These are phyloP conservation scores for Nematolebias whitei DNA, from an alignment of 2,113 vertebrate genomes.

Conservation along the genomic window DNA sequence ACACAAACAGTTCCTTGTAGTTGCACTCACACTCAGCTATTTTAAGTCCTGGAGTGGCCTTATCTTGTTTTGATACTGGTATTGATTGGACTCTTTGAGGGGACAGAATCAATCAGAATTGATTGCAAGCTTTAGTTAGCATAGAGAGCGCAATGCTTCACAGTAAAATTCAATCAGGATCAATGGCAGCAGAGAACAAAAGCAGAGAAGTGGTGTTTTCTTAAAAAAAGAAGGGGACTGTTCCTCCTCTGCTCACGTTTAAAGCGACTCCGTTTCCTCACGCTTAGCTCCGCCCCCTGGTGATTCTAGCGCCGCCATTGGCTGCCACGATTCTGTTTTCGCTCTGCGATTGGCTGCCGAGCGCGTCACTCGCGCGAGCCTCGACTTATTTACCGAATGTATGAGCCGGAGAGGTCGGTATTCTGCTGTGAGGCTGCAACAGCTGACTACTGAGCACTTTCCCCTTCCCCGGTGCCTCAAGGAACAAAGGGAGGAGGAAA, in stretches of 20 bases:
- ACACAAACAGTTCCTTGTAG: neutral
- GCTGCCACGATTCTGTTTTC: conserved; percentile 60
- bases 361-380: conserved; percentile 55
- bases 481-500: conserved; percentile 73
- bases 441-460: conserved; percentile 69
- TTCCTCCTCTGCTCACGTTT: conserved; percentile 64
- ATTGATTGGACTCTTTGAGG: conserved; percentile 27
- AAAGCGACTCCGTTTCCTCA: conserved; percentile 15
- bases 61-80: neutral
- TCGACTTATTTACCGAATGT: conserved; percentile 77
- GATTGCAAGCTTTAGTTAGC: conserved; percentile 17
- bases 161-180: conserved; percentile 51
- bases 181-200: conserved; percentile 64
- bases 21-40: conserved; percentile 10
- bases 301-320: conserved; percentile 43
- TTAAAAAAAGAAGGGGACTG: conserved; percentile 36
- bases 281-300: conserved; percentile 32
- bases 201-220: conserved; percentile 67
- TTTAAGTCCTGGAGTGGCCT: neutral
- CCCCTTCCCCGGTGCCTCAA: conserved; percentile 61
- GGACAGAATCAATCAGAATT: neutral
- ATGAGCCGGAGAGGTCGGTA: conserved; percentile 49
- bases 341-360: conserved; percentile 45
- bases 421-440: conserved; percentile 71
- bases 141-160: conserved; percentile 2